phyloP scores from a whole-genome alignment of 2,113 vertebrate genomes.

The Cryptomyrus ogoouensis region DNA sequence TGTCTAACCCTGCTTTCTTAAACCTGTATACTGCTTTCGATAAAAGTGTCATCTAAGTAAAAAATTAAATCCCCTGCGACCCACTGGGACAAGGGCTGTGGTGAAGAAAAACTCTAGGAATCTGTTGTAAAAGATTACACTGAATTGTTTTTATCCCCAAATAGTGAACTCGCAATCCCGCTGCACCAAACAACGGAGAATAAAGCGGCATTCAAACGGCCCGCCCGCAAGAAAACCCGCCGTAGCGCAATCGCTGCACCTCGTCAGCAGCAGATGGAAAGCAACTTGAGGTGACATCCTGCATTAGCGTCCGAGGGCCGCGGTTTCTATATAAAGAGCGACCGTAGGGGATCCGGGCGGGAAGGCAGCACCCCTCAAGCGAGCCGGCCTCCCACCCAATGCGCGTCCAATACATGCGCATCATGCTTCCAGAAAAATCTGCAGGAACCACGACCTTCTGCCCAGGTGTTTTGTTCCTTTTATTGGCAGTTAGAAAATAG shows the following conservation, averaged over 20 bases:
- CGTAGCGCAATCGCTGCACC: neutral
- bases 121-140: neutral
- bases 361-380: neutral
- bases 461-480: neutral
- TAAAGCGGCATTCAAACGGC: neutral
- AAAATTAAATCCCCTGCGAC: neutral
- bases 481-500: neutral
- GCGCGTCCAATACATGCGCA: neutral
- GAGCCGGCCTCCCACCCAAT: neutral
- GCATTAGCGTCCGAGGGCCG: neutral
- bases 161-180: neutral
- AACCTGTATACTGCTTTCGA: neutral
- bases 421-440: neutral
- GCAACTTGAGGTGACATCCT: slow-evolving; percentile 10
- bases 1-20: neutral
- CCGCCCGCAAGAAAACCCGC: neutral
- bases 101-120: neutral
- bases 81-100: neutral
- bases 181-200: neutral
- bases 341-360: neutral
- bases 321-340: neutral
- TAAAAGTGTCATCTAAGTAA: neutral
- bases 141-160: neutral
- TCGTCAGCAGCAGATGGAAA: slow-evolving; percentile 2
- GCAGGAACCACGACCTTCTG: neutral